phyloP scores from a whole-genome alignment of 2,797 vertebrate species.

The Dryobates pubescens region DNA sequence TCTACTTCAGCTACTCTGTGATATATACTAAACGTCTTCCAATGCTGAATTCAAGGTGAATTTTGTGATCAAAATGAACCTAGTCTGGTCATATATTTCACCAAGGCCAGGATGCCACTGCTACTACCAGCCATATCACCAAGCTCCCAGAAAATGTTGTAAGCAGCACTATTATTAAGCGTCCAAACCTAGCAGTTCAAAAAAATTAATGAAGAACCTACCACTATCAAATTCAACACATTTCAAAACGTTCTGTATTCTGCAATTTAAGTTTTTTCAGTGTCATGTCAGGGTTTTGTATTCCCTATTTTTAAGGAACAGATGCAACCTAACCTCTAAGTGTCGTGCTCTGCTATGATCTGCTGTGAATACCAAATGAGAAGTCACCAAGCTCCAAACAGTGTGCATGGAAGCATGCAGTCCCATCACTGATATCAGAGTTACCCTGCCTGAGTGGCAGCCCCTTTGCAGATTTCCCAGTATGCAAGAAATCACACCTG shows the following conservation, averaged over 20 bases:
- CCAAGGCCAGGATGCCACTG: not conserved
- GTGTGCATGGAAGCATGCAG: not conserved
- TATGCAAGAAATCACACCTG: not conserved
- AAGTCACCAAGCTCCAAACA: fast-evolving
- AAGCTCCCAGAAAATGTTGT: not conserved
- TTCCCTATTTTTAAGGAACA: not conserved
- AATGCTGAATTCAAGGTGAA: not conserved
- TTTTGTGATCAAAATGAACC: not conserved
- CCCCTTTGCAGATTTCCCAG: not conserved
- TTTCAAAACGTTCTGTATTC: not conserved
- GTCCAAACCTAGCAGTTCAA: not conserved
- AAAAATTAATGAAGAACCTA: not conserved
- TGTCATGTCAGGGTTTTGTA: not conserved
- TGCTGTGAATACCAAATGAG: not conserved
- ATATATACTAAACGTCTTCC: not conserved
- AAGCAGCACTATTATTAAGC: not conserved
- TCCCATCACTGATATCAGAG: not conserved
- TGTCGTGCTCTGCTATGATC: not conserved
- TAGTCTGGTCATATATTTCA: not conserved
- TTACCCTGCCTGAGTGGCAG: not conserved
- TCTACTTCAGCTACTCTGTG: not conserved
- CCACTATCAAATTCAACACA: not conserved
- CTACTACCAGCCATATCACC: not conserved
- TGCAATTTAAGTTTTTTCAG: not conserved
- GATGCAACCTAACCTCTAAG: not conserved